These are phyloP conservation scores for Phaethon lepturus DNA, from an alignment of 2,113 vertebrate species.

Conservation along the genomic window DNA sequence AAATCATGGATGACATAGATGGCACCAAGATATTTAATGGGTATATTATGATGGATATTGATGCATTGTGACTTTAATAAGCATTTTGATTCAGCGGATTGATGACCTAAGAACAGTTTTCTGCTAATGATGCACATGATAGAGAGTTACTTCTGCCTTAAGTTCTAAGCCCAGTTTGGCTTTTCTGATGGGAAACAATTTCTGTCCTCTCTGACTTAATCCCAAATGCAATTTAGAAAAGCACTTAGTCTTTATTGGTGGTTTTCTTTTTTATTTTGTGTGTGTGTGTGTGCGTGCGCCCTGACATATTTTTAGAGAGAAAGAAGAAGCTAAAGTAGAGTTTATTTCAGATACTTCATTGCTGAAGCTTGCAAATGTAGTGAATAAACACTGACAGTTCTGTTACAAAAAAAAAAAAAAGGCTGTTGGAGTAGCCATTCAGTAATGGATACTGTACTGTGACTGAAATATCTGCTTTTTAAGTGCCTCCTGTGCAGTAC, in stretches of 20 bases:
- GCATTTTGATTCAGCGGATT: neutral
- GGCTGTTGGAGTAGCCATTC: neutral
- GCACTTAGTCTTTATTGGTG: neutral
- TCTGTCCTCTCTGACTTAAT: neutral
- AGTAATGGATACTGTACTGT: neutral
- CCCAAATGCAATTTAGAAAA: neutral
- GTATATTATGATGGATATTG: neutral
- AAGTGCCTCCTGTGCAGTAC: neutral
- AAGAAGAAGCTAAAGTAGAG: neutral
- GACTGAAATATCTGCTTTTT: neutral
- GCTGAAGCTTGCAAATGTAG: neutral
- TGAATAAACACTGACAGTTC: neutral
- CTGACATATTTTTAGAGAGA: neutral
- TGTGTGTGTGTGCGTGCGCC: rapidly evolving
- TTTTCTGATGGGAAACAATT: neutral
- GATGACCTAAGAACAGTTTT: neutral
- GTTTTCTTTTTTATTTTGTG: neutral
- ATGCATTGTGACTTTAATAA: neutral
- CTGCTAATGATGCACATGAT: neutral
- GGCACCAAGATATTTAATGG: neutral
- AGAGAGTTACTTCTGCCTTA: neutral
- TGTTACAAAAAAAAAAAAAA: neutral
- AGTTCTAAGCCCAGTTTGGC: neutral
- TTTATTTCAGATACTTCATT: neutral
- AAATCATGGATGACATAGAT: neutral